Base-by-base conservation (phyloP, 2,113 vertebrate genomes). In the Barnardius zonarius region DNA sequence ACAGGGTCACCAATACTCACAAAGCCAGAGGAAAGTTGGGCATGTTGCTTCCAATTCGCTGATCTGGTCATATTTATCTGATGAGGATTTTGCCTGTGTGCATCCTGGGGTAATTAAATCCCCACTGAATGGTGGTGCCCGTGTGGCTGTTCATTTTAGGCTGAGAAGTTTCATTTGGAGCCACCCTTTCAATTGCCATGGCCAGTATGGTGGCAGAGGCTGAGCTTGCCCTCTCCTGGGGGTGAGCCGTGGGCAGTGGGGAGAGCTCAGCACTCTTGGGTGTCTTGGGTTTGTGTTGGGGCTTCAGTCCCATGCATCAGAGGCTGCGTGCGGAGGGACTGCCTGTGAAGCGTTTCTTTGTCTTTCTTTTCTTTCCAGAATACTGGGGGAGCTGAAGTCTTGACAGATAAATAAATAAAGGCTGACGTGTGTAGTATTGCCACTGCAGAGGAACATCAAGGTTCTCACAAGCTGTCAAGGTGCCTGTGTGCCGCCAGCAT, bases 41-140 rank as follows among this genome's bases (percentile, higher is more conserved):
- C 85, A 72, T 0, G 1, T 91, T 88, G 77, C 35, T 95, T 89
- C 88, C 68, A 96, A 55, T 67, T 92, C 67, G 89, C 46, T 78
- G 57, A 30, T 94, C 84, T 91, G 83, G 87, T 86, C 18, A 5
- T 88, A 67, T 89, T 76, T 95, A 80, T 83, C 86, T 69, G 72
- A 88, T 94, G 83, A 72, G 89, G 79, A 82, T 91, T 90, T 92
- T 95, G 72, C 52, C 75, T 88, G 51, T 3, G 0, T 87, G 62
- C 4, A 7, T 91, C 73, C 85, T 72, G 48, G 64, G 59, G 76
- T 89, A 81, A 81, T 92, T 75, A 90, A 93, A 95, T 95, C 86
- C 70, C 46, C 46, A 11, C n/a, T 88, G 76, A 91, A 87, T 86
- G 33, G 62, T 2, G 5, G 33, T 30, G 35, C 90, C 69, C 1